phyloP scores from a whole-genome alignment of 2,113 vertebrate genomes.

The Alligator mississippiensis region DNA sequence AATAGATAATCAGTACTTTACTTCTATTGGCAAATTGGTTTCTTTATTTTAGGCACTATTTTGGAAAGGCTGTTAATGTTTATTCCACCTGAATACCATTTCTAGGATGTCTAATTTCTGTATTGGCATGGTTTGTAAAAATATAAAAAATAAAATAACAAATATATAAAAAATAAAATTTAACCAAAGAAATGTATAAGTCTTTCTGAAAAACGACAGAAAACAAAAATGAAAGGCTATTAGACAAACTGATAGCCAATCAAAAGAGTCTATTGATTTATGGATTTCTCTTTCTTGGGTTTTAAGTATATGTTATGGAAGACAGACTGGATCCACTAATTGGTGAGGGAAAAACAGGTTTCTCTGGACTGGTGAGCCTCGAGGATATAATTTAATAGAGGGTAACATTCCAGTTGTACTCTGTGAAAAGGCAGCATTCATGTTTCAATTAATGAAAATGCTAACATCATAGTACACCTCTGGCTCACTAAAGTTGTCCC shows the following conservation, averaged over 20 bases:
- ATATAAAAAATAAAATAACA: neutral
- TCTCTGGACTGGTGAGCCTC: neutral
- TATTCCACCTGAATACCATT: constrained; percentile 10
- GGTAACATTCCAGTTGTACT: rapidly evolving
- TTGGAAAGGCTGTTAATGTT: neutral
- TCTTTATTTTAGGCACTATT: neutral
- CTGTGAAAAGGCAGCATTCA: neutral
- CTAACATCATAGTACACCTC: neutral
- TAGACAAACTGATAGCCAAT: neutral
- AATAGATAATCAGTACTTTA: neutral
- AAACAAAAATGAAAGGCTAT: neutral
- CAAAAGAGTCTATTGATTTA: neutral
- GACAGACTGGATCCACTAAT: neutral
- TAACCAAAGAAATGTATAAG: too few species aligned
- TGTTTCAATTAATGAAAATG: neutral
- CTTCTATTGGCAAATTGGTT: neutral
- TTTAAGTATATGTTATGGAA: neutral
- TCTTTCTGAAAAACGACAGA: too few species aligned
- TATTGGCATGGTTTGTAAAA: constrained; percentile 24
- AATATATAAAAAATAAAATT: too few species aligned
- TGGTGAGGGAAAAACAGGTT: neutral
- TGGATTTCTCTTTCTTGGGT: neutral
- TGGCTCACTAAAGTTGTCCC: neutral
- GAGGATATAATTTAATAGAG: neutral
- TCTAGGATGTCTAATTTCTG: constrained; percentile 33